phyloP scores from a whole-genome alignment of 2,113 vertebrate species.

The Redunca redunca region DNA sequence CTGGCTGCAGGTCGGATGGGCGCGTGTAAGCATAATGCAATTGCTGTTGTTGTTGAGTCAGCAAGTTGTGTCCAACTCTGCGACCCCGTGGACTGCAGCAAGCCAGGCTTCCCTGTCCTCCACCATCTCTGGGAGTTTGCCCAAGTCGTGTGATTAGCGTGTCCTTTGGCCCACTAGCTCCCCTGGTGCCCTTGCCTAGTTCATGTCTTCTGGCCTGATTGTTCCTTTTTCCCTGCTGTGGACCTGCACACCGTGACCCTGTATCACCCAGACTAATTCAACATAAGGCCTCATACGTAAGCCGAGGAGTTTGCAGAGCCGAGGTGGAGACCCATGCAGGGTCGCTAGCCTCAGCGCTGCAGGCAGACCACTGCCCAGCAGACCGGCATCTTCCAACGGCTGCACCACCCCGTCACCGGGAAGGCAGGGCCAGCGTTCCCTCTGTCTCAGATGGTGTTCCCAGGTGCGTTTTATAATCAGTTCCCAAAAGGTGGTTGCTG shows the following conservation, averaged over 20 bases:
- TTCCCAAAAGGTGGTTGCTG: not conserved
- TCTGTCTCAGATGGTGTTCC: not conserved
- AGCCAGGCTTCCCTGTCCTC: not conserved
- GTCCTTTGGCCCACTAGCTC: rapidly evolving
- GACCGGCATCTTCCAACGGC: not conserved
- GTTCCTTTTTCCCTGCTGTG: not conserved
- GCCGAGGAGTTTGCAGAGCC: not conserved
- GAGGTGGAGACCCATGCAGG: not conserved
- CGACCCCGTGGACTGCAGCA: not conserved
- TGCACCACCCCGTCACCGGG: rapidly evolving
- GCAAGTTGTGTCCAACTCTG: not conserved
- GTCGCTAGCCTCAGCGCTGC: rapidly evolving
- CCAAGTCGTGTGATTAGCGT: not conserved
- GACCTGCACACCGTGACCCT: not conserved
- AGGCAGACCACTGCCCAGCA: not conserved
- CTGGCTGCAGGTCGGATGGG: not conserved
- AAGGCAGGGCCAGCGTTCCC: rapidly evolving
- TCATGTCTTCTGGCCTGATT: rapidly evolving
- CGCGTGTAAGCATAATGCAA: too few relatives aligned
- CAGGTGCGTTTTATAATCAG: not conserved
- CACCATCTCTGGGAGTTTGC: not conserved
- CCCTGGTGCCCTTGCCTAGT: not conserved
- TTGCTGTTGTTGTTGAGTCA: not conserved
- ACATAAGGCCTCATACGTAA: too few relatives aligned
- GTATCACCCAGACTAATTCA: not conserved